These are phyloP conservation scores for Protobothrops flavoviridis DNA, from an alignment of 2,113 vertebrate genomes.

Conservation along the genomic window DNA sequence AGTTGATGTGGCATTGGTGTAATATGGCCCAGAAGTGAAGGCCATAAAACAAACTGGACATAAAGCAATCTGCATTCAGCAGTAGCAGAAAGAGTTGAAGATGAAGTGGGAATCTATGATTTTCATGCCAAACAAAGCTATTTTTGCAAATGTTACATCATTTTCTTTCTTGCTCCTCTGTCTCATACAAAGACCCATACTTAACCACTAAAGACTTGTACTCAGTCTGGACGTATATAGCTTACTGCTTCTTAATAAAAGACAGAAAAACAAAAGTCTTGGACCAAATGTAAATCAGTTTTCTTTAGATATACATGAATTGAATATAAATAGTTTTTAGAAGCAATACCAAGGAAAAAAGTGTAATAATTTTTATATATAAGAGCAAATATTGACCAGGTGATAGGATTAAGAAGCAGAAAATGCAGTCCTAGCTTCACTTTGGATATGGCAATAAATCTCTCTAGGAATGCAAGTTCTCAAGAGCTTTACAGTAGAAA, in stretches of 20 bases:
- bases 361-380: not conserved
- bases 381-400: not conserved
- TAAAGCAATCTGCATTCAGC: not conserved
- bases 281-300: not conserved
- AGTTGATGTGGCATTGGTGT: not conserved
- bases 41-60: not conserved
- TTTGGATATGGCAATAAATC: not conserved
- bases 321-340: not conserved
- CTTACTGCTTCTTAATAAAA: not conserved
- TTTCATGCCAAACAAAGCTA: not conserved
- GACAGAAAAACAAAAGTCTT: not conserved
- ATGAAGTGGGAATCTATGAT: not conserved
- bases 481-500: not conserved
- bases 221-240: not conserved
- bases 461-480: not conserved
- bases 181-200: not conserved
- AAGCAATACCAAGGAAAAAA: not conserved
- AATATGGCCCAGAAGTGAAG: not conserved
- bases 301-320: not conserved
- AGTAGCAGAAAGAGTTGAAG: not conserved
- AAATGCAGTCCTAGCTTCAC: not conserved
- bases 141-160: not conserved
- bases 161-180: not conserved
- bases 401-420: not conserved
- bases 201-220: not conserved